These are phyloP conservation scores for Siphamia tubifer DNA, from an alignment of 2,113 vertebrate species.

Conservation along the genomic window DNA sequence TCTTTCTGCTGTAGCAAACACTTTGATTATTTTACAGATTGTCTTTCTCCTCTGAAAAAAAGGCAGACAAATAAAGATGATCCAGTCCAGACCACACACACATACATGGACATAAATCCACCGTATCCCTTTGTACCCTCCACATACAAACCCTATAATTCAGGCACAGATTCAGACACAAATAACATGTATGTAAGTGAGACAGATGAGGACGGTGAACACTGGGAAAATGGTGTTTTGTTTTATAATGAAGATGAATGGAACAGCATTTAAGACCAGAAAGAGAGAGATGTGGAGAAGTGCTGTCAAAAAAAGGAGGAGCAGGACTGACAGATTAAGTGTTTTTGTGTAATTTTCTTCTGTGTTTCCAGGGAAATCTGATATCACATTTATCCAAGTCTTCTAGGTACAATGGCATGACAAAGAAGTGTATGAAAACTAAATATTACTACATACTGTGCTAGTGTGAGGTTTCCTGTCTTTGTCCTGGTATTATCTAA, in stretches of 20 bases:
- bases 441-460: neutral
- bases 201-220: constrained; percentile 26
- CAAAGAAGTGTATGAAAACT: no score
- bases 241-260: constrained; percentile 57
- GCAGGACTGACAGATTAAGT: neutral
- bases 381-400: constrained; percentile 20
- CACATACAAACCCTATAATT: neutral
- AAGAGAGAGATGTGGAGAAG: neutral
- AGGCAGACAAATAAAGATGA: no score
- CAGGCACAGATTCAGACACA: neutral
- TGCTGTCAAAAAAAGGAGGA: neutral
- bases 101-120: neutral
- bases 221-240: constrained; percentile 24
- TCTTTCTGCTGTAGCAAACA: constrained; percentile 23
- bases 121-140: neutral
- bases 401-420: neutral
- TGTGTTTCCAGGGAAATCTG: neutral
- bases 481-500: constrained; percentile 14
- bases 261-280: constrained; percentile 6
- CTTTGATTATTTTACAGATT: constrained; percentile 51
- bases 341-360: neutral
- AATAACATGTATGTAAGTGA: constrained; percentile 33
- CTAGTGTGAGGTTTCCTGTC: neutral
- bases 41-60: constrained; percentile 26
- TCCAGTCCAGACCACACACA: constrained; percentile 32